Evolutionary conservation across 2,888 invertebrate species (phyloP).

Genomic region (Caenorhabditis angaria): DNA sequence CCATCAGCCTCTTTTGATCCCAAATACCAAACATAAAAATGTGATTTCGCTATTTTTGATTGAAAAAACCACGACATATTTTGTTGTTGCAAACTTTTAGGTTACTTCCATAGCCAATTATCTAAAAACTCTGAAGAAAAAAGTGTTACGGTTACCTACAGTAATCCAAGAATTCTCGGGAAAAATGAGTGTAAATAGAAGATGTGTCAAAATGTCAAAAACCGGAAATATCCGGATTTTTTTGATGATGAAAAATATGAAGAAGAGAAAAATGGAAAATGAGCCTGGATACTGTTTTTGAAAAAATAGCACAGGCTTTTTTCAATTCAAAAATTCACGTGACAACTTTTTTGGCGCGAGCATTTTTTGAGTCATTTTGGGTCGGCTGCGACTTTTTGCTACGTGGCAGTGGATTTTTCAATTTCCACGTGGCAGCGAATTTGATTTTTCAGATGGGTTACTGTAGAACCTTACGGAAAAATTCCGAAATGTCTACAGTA

Average conservation of each 20-base stretch:
- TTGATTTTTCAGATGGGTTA: no score
- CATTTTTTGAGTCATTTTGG: no score
- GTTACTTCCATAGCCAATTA: slow-evolving; percentile 10
- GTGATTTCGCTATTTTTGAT: slow-evolving; percentile 72
- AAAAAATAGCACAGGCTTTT: no score
- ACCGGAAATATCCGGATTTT: not conserved
- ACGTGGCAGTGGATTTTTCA: no score
- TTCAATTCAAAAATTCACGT: no score
- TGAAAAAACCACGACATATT: slow-evolving; percentile 56
- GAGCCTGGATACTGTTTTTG: no score
- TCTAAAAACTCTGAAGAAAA: not conserved
- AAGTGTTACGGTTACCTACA: not conserved
- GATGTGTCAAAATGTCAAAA: slow-evolving; percentile 42
- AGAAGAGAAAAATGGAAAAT: no score
- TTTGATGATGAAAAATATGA: slow-evolving; percentile 3
- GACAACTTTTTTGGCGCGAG: no score
- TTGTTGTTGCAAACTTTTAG: not conserved
- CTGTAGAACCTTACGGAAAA: no score
- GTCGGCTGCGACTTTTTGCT: no score
- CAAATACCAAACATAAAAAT: slow-evolving; percentile 79
- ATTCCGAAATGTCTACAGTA: no score
- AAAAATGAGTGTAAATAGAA: not conserved
- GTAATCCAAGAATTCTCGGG: not conserved
- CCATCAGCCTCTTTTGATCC: slow-evolving; percentile 94
- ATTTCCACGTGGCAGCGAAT: no score